Evolutionary conservation across 2,888 invertebrate genomes (phyloP).

Genomic region (Drosophila neotestacea): DNA sequence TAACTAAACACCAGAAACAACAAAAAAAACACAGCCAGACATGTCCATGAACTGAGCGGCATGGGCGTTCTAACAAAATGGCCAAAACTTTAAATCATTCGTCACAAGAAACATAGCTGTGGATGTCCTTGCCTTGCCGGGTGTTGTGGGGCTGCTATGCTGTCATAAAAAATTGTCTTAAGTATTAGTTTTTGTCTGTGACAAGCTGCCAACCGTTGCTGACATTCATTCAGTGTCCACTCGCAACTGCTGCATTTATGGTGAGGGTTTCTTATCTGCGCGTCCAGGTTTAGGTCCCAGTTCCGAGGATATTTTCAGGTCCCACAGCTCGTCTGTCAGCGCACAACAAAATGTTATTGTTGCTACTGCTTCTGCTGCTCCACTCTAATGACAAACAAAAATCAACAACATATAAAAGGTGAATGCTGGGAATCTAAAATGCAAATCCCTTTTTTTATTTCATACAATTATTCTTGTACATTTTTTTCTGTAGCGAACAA

Average conservation of each 20-base stretch:
- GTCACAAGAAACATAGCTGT: conserved; percentile 35
- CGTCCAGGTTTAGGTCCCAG: conserved; percentile 46
- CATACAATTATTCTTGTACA: conserved; percentile 80
- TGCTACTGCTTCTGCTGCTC: conserved; percentile 11
- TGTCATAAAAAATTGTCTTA: conserved; percentile 79
- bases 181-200: conserved; percentile 79
- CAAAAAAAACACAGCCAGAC: conserved; percentile 38
- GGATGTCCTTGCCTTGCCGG: conserved; percentile 7
- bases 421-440: conserved; percentile 72
- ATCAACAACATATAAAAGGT: conserved; percentile 74
- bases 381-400: conserved; percentile 72
- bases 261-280: conserved; percentile 51
- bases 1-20: conserved; percentile 72
- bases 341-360: conserved; percentile 63
- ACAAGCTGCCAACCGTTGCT: conserved; percentile 64
- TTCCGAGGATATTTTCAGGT: conserved; percentile 31
- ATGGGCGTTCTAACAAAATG: conserved; percentile 47
- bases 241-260: conserved; percentile 56
- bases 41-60: conserved; percentile 15
- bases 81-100: conserved; percentile 62
- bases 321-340: conserved; percentile 73
- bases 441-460: conserved; percentile 82
- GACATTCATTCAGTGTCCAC: conserved; percentile 76
- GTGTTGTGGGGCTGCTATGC: conserved; percentile 38
- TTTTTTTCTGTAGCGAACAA: conserved; percentile 44